phyloP scores from a whole-genome alignment of 2,888 invertebrate species.

The Omphaloscelis lunosa region DNA sequence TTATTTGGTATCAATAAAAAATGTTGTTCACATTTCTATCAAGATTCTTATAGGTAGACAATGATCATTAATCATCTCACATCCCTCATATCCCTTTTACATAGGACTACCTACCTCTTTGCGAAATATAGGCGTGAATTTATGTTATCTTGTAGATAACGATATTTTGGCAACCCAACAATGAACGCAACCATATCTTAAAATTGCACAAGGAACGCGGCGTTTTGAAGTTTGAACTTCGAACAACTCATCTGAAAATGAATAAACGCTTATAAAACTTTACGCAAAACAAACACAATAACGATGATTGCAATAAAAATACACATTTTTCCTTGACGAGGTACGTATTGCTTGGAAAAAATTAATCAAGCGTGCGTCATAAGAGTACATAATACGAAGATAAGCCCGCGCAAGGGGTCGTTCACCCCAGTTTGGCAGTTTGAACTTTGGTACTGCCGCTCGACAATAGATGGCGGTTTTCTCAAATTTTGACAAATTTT shows the following conservation, averaged over 20 bases:
- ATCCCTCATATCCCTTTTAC: neutral
- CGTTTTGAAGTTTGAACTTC: slow-evolving; percentile 11
- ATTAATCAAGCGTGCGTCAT: slow-evolving; percentile 73
- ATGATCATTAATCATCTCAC: neutral
- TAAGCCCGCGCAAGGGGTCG: slow-evolving; percentile 77
- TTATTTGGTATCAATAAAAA: neutral
- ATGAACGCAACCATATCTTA: slow-evolving; percentile 12
- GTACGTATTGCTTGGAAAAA: slow-evolving; percentile 60
- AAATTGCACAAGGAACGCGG: slow-evolving; percentile 13
- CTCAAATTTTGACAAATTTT: slow-evolving; percentile 14
- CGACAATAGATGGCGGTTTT: slow-evolving; percentile 74
- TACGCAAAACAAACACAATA: slow-evolving; percentile 45
- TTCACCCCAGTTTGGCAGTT: slow-evolving; percentile 85
- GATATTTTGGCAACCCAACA: neutral
- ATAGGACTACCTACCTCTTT: neutral
- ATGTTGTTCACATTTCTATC: neutral
- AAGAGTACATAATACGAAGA: slow-evolving; percentile 66
- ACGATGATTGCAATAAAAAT: slow-evolving; percentile 61
- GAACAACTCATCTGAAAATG: slow-evolving; percentile 20
- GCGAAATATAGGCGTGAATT: neutral
- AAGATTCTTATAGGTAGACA: neutral
- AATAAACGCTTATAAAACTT: slow-evolving; percentile 50
- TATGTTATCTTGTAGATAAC: neutral
- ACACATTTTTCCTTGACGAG: slow-evolving; percentile 63
- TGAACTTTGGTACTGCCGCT: slow-evolving; percentile 84